Conservation (phyloP, 2,797 vertebrate species). For the Pangasius macronema region DNA sequence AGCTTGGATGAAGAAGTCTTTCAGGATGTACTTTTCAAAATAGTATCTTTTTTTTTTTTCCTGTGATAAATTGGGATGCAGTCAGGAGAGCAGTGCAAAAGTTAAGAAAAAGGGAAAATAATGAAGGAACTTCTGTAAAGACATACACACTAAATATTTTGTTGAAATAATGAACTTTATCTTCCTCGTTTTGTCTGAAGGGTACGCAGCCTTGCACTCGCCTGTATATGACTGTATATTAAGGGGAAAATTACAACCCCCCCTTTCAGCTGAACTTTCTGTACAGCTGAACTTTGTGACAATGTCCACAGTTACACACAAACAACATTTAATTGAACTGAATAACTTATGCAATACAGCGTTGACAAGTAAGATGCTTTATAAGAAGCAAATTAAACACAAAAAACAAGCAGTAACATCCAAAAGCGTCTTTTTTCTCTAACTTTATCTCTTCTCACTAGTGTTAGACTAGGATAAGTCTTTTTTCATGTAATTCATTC, state of each 20-base stretch:
- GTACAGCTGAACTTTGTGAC: not conserved
- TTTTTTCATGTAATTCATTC: not conserved
- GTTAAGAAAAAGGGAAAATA: not conserved
- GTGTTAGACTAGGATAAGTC: too few relatives aligned
- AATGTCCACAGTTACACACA: not conserved
- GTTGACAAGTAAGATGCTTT: not conserved
- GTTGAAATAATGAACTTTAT: not conserved
- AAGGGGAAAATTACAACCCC: not conserved
- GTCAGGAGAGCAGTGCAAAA: not conserved
- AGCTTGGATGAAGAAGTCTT: conserved; percentile 18
- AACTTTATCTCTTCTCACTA: not conserved
- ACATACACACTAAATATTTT: not conserved
- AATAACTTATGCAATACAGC: not conserved
- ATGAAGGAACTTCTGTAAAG: not conserved
- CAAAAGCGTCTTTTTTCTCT: not conserved
- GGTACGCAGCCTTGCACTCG: not conserved
- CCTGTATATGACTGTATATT: not conserved
- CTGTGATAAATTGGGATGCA: conserved; percentile 3
- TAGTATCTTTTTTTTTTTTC: conserved; percentile 6
- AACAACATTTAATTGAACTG: not conserved
- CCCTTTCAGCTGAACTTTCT: not conserved
- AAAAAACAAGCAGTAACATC: not conserved
- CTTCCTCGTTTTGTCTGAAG: not conserved
- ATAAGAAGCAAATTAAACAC: not conserved
- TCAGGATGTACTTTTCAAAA: conserved; percentile 16